Percentiles rank a stretch among this genome's conserved stretches.
These are phyloP conservation scores for Hermatobates lingyangjiaoensis DNA, from an alignment of 1,140 invertebrate species.

Conservation along the genomic window DNA sequence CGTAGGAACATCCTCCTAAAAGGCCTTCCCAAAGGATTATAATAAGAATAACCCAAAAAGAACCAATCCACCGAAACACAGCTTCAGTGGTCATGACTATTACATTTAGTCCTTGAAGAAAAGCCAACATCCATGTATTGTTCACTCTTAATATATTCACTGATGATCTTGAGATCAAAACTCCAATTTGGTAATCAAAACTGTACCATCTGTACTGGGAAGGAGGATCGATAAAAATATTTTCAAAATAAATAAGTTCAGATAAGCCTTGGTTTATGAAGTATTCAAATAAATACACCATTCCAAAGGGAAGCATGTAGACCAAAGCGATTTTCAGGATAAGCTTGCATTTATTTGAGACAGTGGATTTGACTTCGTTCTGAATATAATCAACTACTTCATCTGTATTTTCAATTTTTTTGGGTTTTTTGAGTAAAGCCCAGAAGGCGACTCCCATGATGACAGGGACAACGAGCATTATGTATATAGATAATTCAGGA, in stretches of 20 bases:
- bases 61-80: constrained; percentile 50
- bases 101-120: constrained; percentile 53
- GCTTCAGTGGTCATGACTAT: constrained; percentile 43
- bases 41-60: constrained; percentile 49
- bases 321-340: constrained; percentile 41
- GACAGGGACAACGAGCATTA: constrained; percentile 52
- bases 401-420: neutral
- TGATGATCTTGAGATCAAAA: constrained; percentile 70
- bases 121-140: constrained; percentile 51
- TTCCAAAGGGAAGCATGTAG: constrained; percentile 58
- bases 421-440: constrained; percentile 3
- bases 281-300: constrained; percentile 76
- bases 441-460: constrained; percentile 37
- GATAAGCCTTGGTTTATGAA: constrained; percentile 80
- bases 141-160: constrained; percentile 51
- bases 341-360: constrained; percentile 28
- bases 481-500: constrained; percentile 41
- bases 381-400: too few relatives aligned
- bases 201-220: constrained; percentile 69
- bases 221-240: constrained; percentile 36
- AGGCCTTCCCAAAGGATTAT: constrained; percentile 67
- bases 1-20: constrained; percentile 63
- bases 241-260: constrained; percentile 52
- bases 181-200: constrained; percentile 72
- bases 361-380: neutral